Percentiles rank a stretch among this genome's conserved stretches.
These are phyloP conservation scores for Mallotus villosus DNA, from an alignment of 2,797 vertebrate genomes.

Conservation along the genomic window DNA sequence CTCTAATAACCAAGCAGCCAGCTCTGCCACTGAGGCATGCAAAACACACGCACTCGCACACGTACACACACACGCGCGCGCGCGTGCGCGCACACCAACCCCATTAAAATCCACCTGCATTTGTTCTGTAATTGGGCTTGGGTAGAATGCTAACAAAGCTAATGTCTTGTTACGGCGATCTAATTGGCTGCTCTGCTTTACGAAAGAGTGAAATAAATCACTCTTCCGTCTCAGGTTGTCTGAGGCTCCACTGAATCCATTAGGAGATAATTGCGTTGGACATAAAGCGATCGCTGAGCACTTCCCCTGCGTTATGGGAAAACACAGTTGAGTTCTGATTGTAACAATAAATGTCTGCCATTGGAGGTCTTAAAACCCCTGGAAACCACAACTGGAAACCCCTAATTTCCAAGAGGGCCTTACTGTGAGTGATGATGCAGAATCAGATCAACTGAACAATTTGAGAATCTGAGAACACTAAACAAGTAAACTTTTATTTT, in stretches of 20 bases:
- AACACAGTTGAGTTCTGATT: slow-evolving; percentile 42
- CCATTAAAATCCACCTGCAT: slow-evolving; percentile 71
- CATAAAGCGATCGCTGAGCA: slow-evolving; percentile 37
- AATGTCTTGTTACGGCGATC: slow-evolving; percentile 69
- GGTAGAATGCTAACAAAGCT: slow-evolving; percentile 62
- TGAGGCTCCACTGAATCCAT: slow-evolving; percentile 64
- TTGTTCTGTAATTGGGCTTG: slow-evolving; percentile 68
- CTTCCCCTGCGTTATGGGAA: slow-evolving; percentile 45
- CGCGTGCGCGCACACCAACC: slow-evolving; percentile 13
- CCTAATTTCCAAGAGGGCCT: slow-evolving; percentile 19
- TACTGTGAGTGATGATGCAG: slow-evolving; percentile 42
- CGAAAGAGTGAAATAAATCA: slow-evolving; percentile 72
- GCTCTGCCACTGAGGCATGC: slow-evolving; percentile 52
- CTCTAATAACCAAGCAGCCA: slow-evolving; percentile 49
- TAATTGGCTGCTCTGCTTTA: slow-evolving; percentile 72
- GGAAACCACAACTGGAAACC: slow-evolving; percentile 14
- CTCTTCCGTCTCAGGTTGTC: slow-evolving; percentile 59
- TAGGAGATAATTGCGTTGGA: slow-evolving; percentile 69
- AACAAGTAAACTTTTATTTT: slow-evolving; percentile 1
- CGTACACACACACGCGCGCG: background rate
- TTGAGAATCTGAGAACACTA: background rate
- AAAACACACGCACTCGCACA: slow-evolving; percentile 24
- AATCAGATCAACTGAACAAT: slow-evolving; percentile 28
- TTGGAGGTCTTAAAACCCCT: slow-evolving; percentile 31
- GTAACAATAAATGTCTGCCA: slow-evolving; percentile 29